Conservation (phyloP, 2,113 vertebrate genomes). For the Scytalopus superciliaris region DNA sequence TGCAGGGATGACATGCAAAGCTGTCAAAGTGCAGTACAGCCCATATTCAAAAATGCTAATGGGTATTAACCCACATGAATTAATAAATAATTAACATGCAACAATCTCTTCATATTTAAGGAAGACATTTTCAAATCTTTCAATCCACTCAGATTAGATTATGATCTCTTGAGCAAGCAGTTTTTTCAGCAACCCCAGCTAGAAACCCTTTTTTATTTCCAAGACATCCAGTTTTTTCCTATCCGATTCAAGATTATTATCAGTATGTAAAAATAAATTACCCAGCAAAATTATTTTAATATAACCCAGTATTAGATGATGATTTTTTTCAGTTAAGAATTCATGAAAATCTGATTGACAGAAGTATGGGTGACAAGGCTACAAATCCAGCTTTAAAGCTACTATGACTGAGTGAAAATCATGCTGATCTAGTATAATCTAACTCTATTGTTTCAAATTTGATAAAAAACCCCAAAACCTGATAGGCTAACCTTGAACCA, state of each 20-base stretch:
- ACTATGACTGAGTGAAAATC: not conserved
- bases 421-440: not conserved
- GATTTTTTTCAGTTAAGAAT: not conserved
- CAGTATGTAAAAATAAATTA: constrained; percentile 34
- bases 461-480: not conserved
- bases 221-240: not conserved
- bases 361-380: not conserved
- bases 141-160: constrained; percentile 20
- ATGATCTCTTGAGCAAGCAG: constrained; percentile 13
- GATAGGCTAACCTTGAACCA: not conserved
- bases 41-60: constrained; percentile 9
- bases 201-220: not conserved
- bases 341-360: not conserved
- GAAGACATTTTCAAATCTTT: not conserved
- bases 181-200: not conserved
- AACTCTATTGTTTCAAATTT: not conserved
- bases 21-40: not conserved
- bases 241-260: constrained; percentile 7
- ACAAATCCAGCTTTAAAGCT: not conserved
- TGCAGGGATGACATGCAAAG: not conserved
- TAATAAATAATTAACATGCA: constrained; percentile 21
- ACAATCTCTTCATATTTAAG: not conserved
- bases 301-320: not conserved
- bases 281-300: not conserved
- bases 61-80: not conserved